Evolutionary conservation across 2,797 vertebrate genomes (phyloP), one percentile per base, ranked within the genome.

Genomic region (Onychomys arenicola): DNA sequence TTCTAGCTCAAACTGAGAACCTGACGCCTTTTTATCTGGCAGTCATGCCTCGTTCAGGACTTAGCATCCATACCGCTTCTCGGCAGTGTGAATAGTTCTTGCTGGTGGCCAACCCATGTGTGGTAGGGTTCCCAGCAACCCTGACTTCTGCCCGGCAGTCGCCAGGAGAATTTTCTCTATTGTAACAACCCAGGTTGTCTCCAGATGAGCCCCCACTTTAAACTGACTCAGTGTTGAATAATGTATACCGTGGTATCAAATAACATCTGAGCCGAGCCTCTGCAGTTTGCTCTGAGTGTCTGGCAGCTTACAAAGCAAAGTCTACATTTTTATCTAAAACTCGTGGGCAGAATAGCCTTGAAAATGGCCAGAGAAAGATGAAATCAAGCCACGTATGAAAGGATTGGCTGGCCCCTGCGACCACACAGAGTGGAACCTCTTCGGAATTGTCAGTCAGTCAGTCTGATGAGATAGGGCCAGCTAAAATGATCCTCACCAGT

Each of bases 321-420:
- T 29, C 46, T n/a, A 0, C 37, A 4, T 69, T 86, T 92, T 63
- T 17, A 71, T n/a, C 93, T 71, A 29, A 63, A 80, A 52, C 11
- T 46, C 4, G 0, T 0, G 12, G 46, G 19, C 9, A 25, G 29
- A 29, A 13, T 40, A 59, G 49, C 86, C 59, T 78, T 46, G 6
- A n/a, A 17, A 52, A 55, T n/a, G 27, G 4, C n/a, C 4, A n/a
- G 55, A 81, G 81, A 57, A 40, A 19, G 12, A 4, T 5, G 71
- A 23, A 76, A 32, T 14, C 0, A 1, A 43, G 8, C 2, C 23
- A 2, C 0, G 0, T 27, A 55, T 2, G 25, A 32, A 65, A 49
- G n/a, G 9, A 43, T 19, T 5, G 8, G 7, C 11, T 5, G 23
- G n/a, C 77, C 32, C 0, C 5, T 2, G 12, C 6, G 14, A 10